Evolutionary conservation across 2,888 invertebrate species (phyloP).

Genomic region (Sisyra nigra): DNA sequence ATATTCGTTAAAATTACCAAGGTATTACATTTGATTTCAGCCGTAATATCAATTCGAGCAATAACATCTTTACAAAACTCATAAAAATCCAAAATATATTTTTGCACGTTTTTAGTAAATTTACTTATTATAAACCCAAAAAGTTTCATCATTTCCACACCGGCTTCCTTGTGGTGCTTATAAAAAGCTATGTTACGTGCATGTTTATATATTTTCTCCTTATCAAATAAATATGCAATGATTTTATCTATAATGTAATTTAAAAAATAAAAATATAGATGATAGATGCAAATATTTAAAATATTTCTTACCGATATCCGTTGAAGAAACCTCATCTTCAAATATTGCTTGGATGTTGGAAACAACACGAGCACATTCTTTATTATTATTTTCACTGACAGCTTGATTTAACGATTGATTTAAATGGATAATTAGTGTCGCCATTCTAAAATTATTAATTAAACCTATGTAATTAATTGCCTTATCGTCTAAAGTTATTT

Average conservation of each 20-base stretch:
- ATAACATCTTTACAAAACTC: not conserved
- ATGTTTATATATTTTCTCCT: not conserved
- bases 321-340: not conserved
- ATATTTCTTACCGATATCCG: conserved; percentile 3
- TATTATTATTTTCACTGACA: not conserved
- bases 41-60: too few species aligned
- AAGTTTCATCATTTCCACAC: not conserved
- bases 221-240: not conserved
- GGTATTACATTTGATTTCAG: conserved; percentile 2
- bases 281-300: not conserved
- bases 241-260: conserved; percentile 1
- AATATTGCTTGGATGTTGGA: not conserved
- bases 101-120: conserved; percentile 1
- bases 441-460: too few species aligned
- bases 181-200: too few species aligned
- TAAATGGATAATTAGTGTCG: not conserved
- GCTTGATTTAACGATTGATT: not conserved
- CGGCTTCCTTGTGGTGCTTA: not conserved
- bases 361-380: conserved; percentile 5
- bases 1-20: conserved; percentile 3
- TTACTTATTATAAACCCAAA: conserved; percentile 1
- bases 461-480: too few species aligned
- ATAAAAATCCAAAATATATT: conserved; percentile 1
- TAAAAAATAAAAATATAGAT: not conserved
- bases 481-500: too few species aligned